Conservation (phyloP, 2,888 invertebrate genomes). For the Steinernema carpocapsae region DNA sequence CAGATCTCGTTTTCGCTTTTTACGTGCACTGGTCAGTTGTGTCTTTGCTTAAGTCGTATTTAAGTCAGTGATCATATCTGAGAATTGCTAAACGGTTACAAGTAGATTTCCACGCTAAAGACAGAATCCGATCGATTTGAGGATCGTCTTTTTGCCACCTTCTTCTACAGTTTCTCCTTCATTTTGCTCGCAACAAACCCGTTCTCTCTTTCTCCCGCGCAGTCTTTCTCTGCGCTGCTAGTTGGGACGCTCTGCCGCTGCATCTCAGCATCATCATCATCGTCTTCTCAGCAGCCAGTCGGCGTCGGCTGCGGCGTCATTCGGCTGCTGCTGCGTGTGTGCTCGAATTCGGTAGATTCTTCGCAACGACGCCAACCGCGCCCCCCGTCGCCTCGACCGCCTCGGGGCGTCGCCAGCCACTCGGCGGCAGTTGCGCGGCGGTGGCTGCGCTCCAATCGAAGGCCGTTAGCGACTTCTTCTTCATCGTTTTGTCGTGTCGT, state of each 20-base stretch:
- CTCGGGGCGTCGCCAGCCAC: constrained; percentile 10
- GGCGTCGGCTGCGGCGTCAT: no score
- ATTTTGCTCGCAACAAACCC: constrained; percentile 33
- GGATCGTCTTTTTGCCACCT: no score
- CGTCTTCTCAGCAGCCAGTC: constrained; percentile 4
- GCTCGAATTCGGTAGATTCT: constrained; percentile 18
- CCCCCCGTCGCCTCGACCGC: constrained; percentile 16
- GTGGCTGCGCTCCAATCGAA: constrained; percentile 10
- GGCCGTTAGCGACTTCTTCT: background rate
- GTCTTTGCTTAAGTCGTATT: background rate
- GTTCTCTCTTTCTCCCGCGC: constrained; percentile 34
- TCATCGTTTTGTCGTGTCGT: constrained; percentile 25
- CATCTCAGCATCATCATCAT: no score
- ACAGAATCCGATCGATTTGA: constrained; percentile 29
- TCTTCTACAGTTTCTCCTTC: constrained; percentile 29
- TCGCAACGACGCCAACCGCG: background rate
- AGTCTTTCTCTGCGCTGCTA: constrained; percentile 25
- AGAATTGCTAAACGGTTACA: no score
- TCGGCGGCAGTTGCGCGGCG: background rate
- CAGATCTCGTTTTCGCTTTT: constrained; percentile 27
- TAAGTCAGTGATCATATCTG: no score
- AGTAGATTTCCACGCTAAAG: no score
- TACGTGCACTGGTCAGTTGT: background rate
- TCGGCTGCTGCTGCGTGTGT: no score
- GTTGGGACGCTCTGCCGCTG: background rate